A percentile compares a stretch with the other conserved stretches of the same genome.
Evolutionary conservation across 2,113 vertebrate species (phyloP).

Genomic region (Noturus placidus): DNA sequence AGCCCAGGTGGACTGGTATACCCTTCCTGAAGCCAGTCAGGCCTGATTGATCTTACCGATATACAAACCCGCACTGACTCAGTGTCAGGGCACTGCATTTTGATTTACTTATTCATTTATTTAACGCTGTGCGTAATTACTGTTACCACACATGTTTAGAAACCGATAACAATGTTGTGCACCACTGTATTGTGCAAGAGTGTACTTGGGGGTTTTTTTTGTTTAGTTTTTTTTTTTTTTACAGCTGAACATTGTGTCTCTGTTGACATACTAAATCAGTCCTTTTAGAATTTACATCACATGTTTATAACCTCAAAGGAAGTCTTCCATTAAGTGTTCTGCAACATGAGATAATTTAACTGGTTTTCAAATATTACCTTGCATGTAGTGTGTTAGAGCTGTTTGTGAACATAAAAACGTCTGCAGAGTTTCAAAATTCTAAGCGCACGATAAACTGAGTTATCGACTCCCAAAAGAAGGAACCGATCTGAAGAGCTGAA

Average conservation of each 20-base stretch:
- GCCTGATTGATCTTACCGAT: conserved; percentile 33
- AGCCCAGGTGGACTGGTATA: conserved; percentile 73
- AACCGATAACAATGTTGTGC: not conserved
- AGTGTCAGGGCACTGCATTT: not conserved
- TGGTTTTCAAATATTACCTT: too few relatives aligned
- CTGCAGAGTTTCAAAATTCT: too few relatives aligned
- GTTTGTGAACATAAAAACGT: too few relatives aligned
- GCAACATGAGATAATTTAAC: not conserved
- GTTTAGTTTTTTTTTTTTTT: not conserved
- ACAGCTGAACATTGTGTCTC: not conserved
- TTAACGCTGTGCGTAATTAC: not conserved
- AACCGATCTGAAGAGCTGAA: too few relatives aligned
- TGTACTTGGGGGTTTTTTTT: not conserved
- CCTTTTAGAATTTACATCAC: not conserved
- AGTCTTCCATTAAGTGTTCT: not conserved
- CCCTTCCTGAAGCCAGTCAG: conserved; percentile 69
- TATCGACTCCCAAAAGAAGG: too few relatives aligned
- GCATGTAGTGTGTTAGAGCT: too few relatives aligned
- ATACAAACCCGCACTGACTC: conserved; percentile 4
- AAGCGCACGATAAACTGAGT: too few relatives aligned
- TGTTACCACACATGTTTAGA: not conserved
- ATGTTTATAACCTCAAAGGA: not conserved
- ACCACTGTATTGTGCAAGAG: not conserved
- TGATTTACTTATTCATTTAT: not conserved
- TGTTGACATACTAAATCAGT: not conserved